These are phyloP conservation scores for Acanthosepion lycidas DNA, from an alignment of 2,888 invertebrate species.

Conservation along the genomic window DNA sequence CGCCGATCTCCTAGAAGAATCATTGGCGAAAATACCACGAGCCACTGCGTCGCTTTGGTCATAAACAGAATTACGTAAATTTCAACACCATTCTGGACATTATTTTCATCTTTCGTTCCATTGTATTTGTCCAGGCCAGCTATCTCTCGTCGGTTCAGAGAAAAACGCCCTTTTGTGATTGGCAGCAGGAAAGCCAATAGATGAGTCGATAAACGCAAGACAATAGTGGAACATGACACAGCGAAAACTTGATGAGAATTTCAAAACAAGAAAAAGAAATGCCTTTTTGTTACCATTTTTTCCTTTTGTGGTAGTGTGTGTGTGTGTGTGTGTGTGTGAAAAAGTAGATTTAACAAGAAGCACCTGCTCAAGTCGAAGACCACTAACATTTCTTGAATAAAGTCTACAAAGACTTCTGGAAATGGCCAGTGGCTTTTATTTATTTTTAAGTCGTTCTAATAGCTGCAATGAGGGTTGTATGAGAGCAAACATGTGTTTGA, in stretches of 20 bases:
- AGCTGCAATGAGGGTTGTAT: background rate
- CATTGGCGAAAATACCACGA: slow-evolving; percentile 15
- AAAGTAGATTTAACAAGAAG: slow-evolving; percentile 6
- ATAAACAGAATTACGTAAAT: slow-evolving; percentile 33
- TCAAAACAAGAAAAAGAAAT: slow-evolving; percentile 11
- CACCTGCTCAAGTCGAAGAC: slow-evolving; percentile 33
- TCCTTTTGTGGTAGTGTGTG: background rate
- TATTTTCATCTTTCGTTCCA: background rate
- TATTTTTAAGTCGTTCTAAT: slow-evolving; percentile 18
- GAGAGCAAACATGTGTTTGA: slow-evolving; percentile 21
- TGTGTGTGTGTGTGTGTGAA: background rate
- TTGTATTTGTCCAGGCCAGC: background rate
- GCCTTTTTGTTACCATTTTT: background rate
- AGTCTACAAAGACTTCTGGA: background rate
- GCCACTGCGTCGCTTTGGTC: background rate
- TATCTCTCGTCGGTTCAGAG: background rate
- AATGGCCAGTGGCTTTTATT: slow-evolving; percentile 14
- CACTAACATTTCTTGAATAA: background rate
- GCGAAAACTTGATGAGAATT: background rate
- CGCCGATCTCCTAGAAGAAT: slow-evolving; percentile 33
- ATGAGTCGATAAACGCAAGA: background rate
- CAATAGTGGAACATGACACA: background rate
- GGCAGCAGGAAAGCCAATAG: background rate
- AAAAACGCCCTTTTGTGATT: background rate
- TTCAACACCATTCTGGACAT: slow-evolving; percentile 14